Base-by-base conservation (phyloP, 2,113 vertebrate genomes). In the Phylloscopus trochiloides region DNA sequence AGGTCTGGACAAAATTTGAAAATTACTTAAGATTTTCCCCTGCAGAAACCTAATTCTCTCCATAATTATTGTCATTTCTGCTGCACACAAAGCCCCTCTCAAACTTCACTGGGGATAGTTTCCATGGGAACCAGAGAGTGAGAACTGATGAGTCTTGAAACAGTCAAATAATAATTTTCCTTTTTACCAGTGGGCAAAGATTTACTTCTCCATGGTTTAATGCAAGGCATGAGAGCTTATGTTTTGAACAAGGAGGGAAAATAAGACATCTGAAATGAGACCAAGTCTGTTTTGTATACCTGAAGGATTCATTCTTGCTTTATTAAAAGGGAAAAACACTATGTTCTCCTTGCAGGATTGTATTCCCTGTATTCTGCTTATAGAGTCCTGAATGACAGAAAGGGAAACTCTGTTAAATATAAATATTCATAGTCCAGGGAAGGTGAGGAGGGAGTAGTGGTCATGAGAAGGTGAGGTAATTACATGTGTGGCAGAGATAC, bases 91-190 rank as follows among this genome's bases (percentile, higher is more conserved):
- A 95, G 80, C 92, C 87, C 92, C 61, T 94, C 90, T 97, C 80
- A 84, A 97, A 96, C 87, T 97, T 96, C 96, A 96, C 86, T 92
- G 59, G 86, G 91, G 68, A 95, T 71, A 47, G 96, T 98, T 98
- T 97, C 97, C 96, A 97, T 97, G 96, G 97, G 84, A 97, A 98
- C 97, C 51, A 70, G 91, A 94, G 96, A 97, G 96, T 94, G 52
- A 94, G 94, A 67, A 95, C 80, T 96, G 94, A 96, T 97, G 90
- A 97, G 79, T 95, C 93, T 96, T 95, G 77, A 96, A 97, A 94
- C 68, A 97, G 95, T 94, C 92, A 97, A 97, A 94, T 96, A 94
- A 93, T 91, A 96, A 96, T 95, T 72, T 93, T 92, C 67, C 67
- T 95, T 97, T 90, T 94, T 90, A 96, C 58, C 88, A 92, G 47